phyloP scores from a whole-genome alignment of 1,140 invertebrate species.

The Aricia agestis region DNA sequence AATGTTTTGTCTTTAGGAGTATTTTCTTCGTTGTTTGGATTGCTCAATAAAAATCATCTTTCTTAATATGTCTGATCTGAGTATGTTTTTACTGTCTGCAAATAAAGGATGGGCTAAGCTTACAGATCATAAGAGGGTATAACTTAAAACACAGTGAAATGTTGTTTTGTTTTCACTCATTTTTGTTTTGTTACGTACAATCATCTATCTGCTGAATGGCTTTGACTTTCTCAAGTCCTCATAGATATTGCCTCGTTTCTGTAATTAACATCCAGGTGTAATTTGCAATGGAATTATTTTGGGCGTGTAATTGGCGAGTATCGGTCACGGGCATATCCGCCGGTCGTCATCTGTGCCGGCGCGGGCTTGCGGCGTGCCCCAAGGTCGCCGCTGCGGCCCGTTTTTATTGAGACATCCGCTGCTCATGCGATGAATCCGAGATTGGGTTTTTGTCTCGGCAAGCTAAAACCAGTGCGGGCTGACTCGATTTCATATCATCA shows the following conservation, averaged over 20 bases:
- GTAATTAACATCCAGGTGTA: not conserved
- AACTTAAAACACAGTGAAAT: too few relatives aligned
- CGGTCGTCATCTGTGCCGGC: not conserved
- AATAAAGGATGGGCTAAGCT: too few relatives aligned
- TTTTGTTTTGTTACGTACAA: too few relatives aligned
- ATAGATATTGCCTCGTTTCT: not conserved
- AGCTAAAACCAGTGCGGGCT: not conserved
- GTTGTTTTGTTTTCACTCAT: too few relatives aligned
- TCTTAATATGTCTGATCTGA: not conserved
- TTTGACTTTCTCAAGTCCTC: too few relatives aligned
- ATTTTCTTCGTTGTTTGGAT: not conserved
- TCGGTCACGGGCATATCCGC: not conserved
- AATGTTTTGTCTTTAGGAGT: not conserved
- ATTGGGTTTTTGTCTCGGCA: constrained; percentile 15
- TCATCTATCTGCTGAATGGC: too few relatives aligned
- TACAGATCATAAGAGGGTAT: too few relatives aligned
- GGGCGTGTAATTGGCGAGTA: not conserved
- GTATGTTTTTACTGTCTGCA: not conserved
- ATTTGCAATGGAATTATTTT: not conserved
- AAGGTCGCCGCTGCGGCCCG: constrained; percentile 15
- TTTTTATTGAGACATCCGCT: constrained; percentile 28
- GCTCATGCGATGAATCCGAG: constrained; percentile 9
- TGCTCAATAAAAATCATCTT: not conserved
- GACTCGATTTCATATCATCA: not conserved
- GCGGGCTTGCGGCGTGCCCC: not conserved